A percentile compares a stretch with the other conserved stretches of the same genome.
Evolutionary conservation across 2,888 invertebrate genomes (phyloP).

Genomic region (Hirudinaria manillensis): DNA sequence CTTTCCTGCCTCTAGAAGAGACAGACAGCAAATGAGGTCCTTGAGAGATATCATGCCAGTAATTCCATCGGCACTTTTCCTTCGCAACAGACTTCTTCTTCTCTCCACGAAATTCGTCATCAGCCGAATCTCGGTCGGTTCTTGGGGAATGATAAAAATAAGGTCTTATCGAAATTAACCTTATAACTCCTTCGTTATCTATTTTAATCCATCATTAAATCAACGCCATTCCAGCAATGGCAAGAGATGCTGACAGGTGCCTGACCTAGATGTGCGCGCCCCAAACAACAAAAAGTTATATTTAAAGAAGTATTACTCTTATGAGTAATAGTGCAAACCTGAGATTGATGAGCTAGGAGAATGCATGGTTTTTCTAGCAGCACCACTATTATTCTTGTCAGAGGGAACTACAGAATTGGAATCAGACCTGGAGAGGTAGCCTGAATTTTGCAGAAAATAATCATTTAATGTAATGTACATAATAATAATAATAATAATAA

Average conservation of each 20-base stretch:
- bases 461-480: neutral
- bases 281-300: conserved; percentile 8
- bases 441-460: neutral
- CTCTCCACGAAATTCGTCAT: conserved; percentile 23
- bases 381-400: neutral
- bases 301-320: no score
- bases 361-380: neutral
- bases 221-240: neutral
- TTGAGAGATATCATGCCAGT: conserved; percentile 61
- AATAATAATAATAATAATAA: neutral
- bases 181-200: no score
- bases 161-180: no score
- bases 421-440: conserved; percentile 21
- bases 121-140: conserved; percentile 24
- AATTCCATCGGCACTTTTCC: conserved; percentile 1
- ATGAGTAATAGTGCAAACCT: neutral
- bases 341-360: conserved; percentile 21
- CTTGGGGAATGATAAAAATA: neutral
- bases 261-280: no score
- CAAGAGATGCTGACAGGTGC: neutral
- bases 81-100: conserved; percentile 4
- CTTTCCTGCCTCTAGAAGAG: conserved; percentile 84
- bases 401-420: conserved; percentile 22
- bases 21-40: conserved; percentile 91
- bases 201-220: no score